Evolutionary conservation across 1,140 invertebrate genomes (phyloP).

Genomic region (Gonioctena quinquepunctata): DNA sequence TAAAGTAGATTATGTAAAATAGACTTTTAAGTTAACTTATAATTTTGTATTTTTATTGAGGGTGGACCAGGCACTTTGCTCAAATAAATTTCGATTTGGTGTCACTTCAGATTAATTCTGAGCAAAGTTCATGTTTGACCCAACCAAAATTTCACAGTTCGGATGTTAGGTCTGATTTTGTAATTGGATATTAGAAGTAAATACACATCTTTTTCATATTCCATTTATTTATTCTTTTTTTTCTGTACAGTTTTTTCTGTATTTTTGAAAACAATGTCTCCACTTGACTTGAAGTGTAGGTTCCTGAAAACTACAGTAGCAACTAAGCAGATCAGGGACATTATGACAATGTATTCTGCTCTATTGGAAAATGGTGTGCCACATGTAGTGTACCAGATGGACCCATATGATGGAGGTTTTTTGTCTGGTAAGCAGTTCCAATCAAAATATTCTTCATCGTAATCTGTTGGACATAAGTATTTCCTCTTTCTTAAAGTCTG

Average conservation of each 20-base stretch:
- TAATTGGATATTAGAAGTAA: background rate
- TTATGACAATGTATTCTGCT: constrained; percentile 42
- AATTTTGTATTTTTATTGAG: constrained; percentile 15
- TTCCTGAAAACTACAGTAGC: constrained; percentile 42
- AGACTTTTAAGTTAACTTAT: constrained; percentile 36
- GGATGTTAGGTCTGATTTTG: constrained; percentile 30
- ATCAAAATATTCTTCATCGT: constrained; percentile 77
- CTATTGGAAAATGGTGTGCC: constrained; percentile 66
- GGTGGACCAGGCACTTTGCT: background rate
- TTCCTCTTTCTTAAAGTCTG: constrained; percentile 61
- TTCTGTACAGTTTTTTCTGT: background rate
- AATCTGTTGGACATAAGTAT: constrained; percentile 72
- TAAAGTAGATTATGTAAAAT: constrained; percentile 41
- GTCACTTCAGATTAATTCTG: background rate
- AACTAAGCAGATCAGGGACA: constrained; percentile 33
- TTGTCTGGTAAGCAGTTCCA: constrained; percentile 70
- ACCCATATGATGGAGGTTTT: constrained; percentile 57
- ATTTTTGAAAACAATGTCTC: constrained; percentile 32
- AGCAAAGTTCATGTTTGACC: background rate
- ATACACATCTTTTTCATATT: constrained; percentile 1
- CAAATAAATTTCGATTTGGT: background rate
- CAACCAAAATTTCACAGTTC: background rate
- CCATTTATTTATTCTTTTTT: constrained; percentile 18
- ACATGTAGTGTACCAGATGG: constrained; percentile 79
- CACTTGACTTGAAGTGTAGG: constrained; percentile 42